These are phyloP conservation scores for Charina bottae DNA, from an alignment of 2,113 vertebrate species.

Conservation along the genomic window DNA sequence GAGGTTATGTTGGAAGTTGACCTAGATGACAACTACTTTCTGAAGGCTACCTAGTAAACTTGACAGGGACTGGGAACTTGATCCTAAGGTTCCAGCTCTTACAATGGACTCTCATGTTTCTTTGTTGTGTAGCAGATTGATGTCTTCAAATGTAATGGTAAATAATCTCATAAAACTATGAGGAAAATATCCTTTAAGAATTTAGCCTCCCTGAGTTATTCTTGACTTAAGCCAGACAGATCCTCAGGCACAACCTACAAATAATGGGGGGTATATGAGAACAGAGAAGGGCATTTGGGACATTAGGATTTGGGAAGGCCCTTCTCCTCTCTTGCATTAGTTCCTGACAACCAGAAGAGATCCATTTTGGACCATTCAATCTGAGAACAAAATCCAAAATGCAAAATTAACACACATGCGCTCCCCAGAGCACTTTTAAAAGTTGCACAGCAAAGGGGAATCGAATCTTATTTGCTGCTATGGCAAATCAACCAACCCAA, in stretches of 20 bases:
- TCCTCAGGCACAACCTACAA: not conserved
- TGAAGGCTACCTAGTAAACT: not conserved
- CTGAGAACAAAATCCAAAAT: not conserved
- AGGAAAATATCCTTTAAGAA: not conserved
- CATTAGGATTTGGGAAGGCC: not conserved
- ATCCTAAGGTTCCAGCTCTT: not conserved
- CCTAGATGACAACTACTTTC: not conserved
- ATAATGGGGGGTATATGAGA: not conserved
- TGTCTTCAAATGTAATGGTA: not conserved
- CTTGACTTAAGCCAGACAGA: not conserved
- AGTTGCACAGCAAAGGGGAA: not conserved
- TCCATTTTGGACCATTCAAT: not conserved
- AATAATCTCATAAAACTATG: slow-evolving; percentile 1
- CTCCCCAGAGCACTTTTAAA: not conserved
- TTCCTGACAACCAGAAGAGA: not conserved
- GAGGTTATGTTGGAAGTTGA: not conserved
- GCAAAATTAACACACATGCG: not conserved
- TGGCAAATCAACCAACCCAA: not conserved
- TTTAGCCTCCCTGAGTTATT: not conserved
- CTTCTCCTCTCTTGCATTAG: not conserved
- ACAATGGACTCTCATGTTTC: not conserved
- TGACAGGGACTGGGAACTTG: not conserved
- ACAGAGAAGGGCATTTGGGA: not conserved
- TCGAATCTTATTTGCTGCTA: not conserved
- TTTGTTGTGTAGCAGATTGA: not conserved